These are phyloP conservation scores for Ptilonorhynchus violaceus DNA, from an alignment of 2,113 vertebrate genomes.

Conservation along the genomic window DNA sequence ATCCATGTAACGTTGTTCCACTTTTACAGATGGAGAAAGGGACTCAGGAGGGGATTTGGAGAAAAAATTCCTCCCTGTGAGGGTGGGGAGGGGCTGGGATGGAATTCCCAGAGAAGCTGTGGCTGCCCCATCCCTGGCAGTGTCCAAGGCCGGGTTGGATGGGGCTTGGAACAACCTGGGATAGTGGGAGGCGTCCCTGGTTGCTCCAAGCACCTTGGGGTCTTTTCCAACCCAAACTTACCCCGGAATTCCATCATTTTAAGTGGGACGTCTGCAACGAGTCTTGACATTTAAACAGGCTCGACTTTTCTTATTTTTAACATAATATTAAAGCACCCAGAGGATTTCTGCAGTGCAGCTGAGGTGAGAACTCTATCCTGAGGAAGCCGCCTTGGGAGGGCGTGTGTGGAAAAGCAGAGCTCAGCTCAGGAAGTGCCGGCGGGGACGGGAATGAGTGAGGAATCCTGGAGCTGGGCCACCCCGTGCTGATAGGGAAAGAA, in stretches of 20 bases:
- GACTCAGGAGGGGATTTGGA: background rate
- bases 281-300: background rate
- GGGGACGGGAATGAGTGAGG: background rate
- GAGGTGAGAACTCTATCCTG: background rate
- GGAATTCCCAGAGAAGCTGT: background rate
- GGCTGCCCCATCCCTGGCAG: background rate
- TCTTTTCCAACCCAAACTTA: background rate
- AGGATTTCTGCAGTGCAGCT: background rate
- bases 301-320: background rate
- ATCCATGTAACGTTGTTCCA: fast-evolving
- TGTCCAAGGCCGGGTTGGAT: background rate
- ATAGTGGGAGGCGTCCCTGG: background rate
- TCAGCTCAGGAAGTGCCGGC: background rate
- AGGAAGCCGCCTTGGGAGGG: background rate
- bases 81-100: background rate
- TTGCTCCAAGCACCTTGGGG: too few relatives aligned
- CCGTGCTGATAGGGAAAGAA: background rate
- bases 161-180: background rate
- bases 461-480: background rate
- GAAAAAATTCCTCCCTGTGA: background rate
- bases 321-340: background rate
- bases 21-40: too few relatives aligned
- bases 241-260: background rate
- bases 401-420: background rate
- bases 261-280: background rate